Evolutionary conservation across 1,140 invertebrate genomes (phyloP), one percentile per base, ranked within the genome.

Genomic region (Rhynchophorus ferrugineus): DNA sequence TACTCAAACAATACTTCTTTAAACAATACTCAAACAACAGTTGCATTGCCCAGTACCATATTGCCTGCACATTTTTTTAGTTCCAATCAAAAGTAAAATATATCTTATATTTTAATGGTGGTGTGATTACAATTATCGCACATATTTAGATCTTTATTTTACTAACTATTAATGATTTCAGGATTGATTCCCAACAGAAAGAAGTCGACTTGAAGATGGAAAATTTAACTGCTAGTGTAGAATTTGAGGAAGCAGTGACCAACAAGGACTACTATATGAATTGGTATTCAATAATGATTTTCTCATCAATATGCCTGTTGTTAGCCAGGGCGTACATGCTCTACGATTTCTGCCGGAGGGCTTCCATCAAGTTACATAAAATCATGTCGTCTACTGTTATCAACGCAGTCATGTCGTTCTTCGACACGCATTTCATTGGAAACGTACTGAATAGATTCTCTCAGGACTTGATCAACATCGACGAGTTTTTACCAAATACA

Each of bases 401-500:
- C 3, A 52, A 60, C 22, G 61, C 61, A 16, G 45, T 57, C 8
- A 66, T 66, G 62, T 29, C 47, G 3, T 66, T 66, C 36, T 66
- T 65, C 37, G 62, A 66, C 41, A 53, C 50, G 1, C 54, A 66
- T 57, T 56, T 64, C 21, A 58, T 62, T n/a, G 64, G 64, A 16
- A 66, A 61, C 57, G 63, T 66, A 20, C 24, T 66, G 9, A 66
- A 64, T 14, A 45, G 62, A 44, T 63, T 66, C 43, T 64, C 64
- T 2, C 60, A 61, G 29, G 64, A 66, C 59, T 36, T 66, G 13
- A 50, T 53, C 8, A 54, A 51, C 5, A 46, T 63, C 11, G 64
- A 66, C 38, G 64, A 65, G 41, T 44, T 55, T 47, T 17, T 66
- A 20, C 61, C 64, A 1, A 44, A 51, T 18, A 49, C 61, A 29